Conservation (phyloP, 1,140 invertebrate genomes). For the Eumaeus atala region DNA sequence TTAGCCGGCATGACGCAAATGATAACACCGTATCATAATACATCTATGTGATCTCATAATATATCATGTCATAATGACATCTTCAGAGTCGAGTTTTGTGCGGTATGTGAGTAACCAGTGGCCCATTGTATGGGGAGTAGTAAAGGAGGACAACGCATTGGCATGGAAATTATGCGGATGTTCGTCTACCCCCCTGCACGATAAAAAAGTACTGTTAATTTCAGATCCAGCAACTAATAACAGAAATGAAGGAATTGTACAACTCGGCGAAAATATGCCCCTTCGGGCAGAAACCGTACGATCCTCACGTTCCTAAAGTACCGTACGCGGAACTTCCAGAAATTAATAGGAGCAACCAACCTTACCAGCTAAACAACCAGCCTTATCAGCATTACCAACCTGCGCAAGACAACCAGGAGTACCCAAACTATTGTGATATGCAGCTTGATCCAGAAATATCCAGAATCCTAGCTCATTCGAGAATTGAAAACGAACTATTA, state of each 20-base stretch:
- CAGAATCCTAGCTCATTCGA: conserved; percentile 81
- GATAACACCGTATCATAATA: no score
- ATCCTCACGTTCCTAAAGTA: conserved; percentile 47
- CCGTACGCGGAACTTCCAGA: conserved; percentile 30
- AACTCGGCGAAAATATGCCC: conserved; percentile 83
- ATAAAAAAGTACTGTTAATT: no score
- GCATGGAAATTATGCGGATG: no score
- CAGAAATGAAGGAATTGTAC: conserved; percentile 88
- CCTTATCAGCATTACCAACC: conserved; percentile 48
- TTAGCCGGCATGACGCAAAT: no score
- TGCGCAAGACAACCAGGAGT: conserved; percentile 35
- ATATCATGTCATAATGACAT: no score
- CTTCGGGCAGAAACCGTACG: conserved; percentile 72
- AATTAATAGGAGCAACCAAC: conserved; percentile 19
- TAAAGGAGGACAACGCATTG: no score
- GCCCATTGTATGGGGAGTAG: no score
- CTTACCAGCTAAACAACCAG: conserved; percentile 45
- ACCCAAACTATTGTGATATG: conserved; percentile 78
- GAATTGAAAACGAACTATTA: conserved; percentile 81
- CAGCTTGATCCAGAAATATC: conserved; percentile 80
- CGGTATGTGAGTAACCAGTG: no score
- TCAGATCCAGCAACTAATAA: conserved; percentile 82
- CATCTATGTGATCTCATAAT: no score
- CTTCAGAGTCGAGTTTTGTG: no score
- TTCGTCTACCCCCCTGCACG: no score